Percentiles rank a stretch among this genome's conserved stretches.
Conservation (phyloP, 2,888 invertebrate species). For the Cheilosia impressa region DNA sequence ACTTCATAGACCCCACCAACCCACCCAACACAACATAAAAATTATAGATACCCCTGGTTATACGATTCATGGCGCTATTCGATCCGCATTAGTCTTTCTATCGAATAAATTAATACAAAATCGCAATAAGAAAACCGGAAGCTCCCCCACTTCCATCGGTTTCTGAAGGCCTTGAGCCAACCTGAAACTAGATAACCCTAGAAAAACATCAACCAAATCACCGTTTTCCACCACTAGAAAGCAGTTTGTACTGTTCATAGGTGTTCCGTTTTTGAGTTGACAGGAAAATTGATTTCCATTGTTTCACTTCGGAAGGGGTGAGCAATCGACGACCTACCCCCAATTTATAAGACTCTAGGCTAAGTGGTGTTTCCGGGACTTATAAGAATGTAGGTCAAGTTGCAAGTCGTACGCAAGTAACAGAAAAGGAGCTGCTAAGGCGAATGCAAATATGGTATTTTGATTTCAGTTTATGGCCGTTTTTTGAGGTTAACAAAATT, state of each 20-base stretch:
- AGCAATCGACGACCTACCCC: slow-evolving; percentile 62
- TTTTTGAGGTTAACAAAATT: slow-evolving; percentile 36
- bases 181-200: slow-evolving; percentile 10
- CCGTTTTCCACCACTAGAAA: neutral
- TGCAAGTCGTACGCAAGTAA: slow-evolving; percentile 18
- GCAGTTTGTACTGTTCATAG: neutral
- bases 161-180: slow-evolving; percentile 39
- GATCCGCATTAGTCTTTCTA: slow-evolving; percentile 7
- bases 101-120: slow-evolving; percentile 38
- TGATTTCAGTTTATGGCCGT: neutral
- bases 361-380: slow-evolving; percentile 31
- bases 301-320: slow-evolving; percentile 13
- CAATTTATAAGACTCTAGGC: slow-evolving; percentile 47
- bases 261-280: slow-evolving; percentile 48
- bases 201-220: slow-evolving; percentile 29
- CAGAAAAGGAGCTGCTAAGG: neutral
- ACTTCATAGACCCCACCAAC: neutral
- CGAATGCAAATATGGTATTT: slow-evolving; percentile 15
- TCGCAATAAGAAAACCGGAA: slow-evolving; percentile 39
- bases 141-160: slow-evolving; percentile 28
- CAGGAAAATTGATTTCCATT: slow-evolving; percentile 63
- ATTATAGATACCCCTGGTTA: neutral
- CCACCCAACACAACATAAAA: neutral
- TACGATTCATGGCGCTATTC: neutral
- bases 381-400: slow-evolving; percentile 67